These are phyloP conservation scores for Philopedon plagiatum DNA, from an alignment of 2,888 invertebrate genomes.

Conservation along the genomic window DNA sequence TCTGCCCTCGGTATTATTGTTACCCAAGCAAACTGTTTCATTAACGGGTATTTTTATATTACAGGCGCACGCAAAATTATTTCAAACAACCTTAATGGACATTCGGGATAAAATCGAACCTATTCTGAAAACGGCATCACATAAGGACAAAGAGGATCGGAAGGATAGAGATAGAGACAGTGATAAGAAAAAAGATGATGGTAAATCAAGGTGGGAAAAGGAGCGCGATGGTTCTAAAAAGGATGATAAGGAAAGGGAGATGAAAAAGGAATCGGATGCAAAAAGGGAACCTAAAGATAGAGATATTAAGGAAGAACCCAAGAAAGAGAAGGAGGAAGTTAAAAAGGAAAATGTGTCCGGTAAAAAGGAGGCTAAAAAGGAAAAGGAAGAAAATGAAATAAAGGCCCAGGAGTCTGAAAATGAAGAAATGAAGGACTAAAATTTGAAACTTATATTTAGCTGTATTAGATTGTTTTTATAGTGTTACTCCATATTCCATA, in stretches of 20 bases:
- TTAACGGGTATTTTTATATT: no score
- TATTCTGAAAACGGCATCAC: slow-evolving; percentile 66
- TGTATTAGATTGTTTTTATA: no score
- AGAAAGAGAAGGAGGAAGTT: slow-evolving; percentile 19
- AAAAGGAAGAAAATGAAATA: slow-evolving; percentile 7
- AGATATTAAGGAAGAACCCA: slow-evolving; percentile 5
- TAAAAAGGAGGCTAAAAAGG: slow-evolving; percentile 20
- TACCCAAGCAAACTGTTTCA: no score
- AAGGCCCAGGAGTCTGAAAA: slow-evolving; percentile 19
- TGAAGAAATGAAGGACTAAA: slow-evolving; percentile 36
- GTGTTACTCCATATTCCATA: no score
- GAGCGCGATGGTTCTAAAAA: slow-evolving; percentile 34
- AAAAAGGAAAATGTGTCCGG: slow-evolving; percentile 27
- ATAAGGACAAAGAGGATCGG: slow-evolving; percentile 63
- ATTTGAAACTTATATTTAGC: slow-evolving; percentile 19
- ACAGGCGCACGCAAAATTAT: slow-evolving; percentile 79
- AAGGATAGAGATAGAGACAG: slow-evolving; percentile 63
- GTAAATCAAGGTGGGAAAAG: slow-evolving; percentile 46
- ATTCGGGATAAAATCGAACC: slow-evolving; percentile 76
- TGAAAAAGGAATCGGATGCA: slow-evolving; percentile 32
- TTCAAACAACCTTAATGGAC: slow-evolving; percentile 76
- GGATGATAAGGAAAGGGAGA: slow-evolving; percentile 32
- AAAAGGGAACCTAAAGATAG: slow-evolving; percentile 31
- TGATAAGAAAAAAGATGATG: slow-evolving; percentile 52
- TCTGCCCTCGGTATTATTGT: no score